phyloP scores from a whole-genome alignment of 1,140 invertebrate genomes.

The Drosophila triauraria region DNA sequence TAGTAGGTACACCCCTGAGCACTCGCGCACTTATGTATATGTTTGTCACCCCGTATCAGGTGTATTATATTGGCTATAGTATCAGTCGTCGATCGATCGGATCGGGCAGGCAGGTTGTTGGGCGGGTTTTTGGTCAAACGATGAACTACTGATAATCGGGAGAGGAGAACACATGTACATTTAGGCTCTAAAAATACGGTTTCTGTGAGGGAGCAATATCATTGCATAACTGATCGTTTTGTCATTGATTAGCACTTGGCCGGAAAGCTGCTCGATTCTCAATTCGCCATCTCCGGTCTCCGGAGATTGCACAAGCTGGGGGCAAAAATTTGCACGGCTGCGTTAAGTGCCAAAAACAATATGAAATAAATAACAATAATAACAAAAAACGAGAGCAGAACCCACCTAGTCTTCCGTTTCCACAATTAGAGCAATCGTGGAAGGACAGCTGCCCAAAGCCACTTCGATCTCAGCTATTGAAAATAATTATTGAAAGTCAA shows the following conservation, averaged over 20 bases:
- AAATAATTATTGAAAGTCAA: background rate
- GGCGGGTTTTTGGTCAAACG: conserved; percentile 28
- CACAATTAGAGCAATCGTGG: background rate
- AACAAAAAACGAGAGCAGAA: background rate
- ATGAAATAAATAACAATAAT: background rate
- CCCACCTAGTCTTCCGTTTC: conserved; percentile 9
- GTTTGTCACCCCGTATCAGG: conserved; percentile 39
- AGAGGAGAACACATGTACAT: background rate
- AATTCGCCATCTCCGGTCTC: conserved; percentile 1
- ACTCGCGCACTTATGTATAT: conserved; percentile 11
- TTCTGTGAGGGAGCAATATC: background rate
- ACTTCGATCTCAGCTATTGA: background rate
- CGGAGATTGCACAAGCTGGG: conserved; percentile 2
- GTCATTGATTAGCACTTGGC: conserved; percentile 73
- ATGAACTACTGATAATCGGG: conserved; percentile 47
- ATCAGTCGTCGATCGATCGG: conserved; percentile 38
- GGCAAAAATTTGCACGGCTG: conserved; percentile 30
- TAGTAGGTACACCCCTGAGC: background rate
- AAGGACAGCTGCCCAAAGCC: background rate
- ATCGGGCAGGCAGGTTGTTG: conserved; percentile 6
- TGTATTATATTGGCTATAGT: conserved; percentile 29
- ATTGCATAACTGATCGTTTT: conserved; percentile 62
- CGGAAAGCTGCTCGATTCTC: conserved; percentile 20
- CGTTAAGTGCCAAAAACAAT: conserved; percentile 36
- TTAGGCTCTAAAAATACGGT: background rate